Evolutionary conservation across 2,888 invertebrate species (phyloP).

Genomic region (Ectobius pallidus): DNA sequence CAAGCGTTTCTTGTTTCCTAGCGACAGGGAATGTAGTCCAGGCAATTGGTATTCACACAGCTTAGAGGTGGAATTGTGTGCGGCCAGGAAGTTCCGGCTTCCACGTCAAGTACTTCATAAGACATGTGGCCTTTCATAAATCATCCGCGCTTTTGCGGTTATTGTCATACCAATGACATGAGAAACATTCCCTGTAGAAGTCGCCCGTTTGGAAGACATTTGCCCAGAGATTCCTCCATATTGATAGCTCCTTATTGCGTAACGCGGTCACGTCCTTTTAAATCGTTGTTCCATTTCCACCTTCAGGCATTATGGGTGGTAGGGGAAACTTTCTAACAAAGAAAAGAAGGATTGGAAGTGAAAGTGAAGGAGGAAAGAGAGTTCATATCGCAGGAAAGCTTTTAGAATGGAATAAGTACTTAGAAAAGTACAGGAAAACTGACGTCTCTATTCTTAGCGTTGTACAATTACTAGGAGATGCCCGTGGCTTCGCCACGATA

Average conservation of each 20-base stretch:
- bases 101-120: slow-evolving; percentile 18
- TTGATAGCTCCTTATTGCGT: slow-evolving; percentile 23
- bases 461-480: too few species aligned
- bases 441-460: too few species aligned
- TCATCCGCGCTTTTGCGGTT: background rate
- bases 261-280: slow-evolving; percentile 21
- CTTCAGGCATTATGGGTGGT: slow-evolving; percentile 15
- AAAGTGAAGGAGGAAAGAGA: background rate
- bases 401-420: too few species aligned
- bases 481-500: too few species aligned
- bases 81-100: too few species aligned
- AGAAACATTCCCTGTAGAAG: slow-evolving; percentile 1
- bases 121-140: background rate
- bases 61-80: too few species aligned
- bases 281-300: slow-evolving; percentile 21
- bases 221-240: background rate
- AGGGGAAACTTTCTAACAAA: slow-evolving; percentile 12
- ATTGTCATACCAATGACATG: slow-evolving; percentile 4
- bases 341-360: background rate
- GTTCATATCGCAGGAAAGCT: background rate
- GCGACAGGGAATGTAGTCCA: too few species aligned
- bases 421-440: too few species aligned
- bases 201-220: background rate
- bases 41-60: too few species aligned
- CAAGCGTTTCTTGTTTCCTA: too few species aligned